Base-by-base conservation (phyloP, 2,888 invertebrate species). In the Netelia virgata region DNA sequence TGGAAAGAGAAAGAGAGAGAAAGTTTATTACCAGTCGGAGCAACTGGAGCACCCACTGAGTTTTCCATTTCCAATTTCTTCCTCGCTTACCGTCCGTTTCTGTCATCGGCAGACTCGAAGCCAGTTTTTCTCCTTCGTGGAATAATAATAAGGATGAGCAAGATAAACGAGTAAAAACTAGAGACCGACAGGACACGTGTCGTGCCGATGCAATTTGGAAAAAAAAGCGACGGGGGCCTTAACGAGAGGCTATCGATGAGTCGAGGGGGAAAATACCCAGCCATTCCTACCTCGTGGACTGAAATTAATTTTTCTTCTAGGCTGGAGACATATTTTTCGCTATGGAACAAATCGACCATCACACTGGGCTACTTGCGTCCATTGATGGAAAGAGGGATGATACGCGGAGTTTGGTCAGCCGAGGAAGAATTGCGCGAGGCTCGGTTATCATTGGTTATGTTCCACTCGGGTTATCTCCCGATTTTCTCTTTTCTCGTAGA, bases 381-480 rank as follows among this genome's bases (percentile, higher is more conserved):
- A 75, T 80, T 72, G 66, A 68, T 59, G 59, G 69, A 57, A 79
- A 59, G 64, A 63, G 23, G 69, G 50, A 36, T 41, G 16, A 50
- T 36, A 63, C 50, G 50, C 28, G 23, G 18, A 43, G 36, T 53
- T 43, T 43, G 63, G 20, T 23, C 16, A 28, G 53, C 64, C 74
- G 78, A 75, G 10, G 28, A 11, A 16, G 20, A 76, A 68, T 74
- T 36, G 36, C 66, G 43, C 57, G 43, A 10, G 53, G 61, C 9
- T 63, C 20, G 63, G 53, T 70, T 61, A 47, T 14, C 47, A 47
- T 47, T 47, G 47, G 47, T 11, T 10, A 47, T 47, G 72, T 70
- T 79, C 69, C 64, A 59, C 77, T 70, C 68, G 82, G 82, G 81
- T 83, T 77, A 82, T 87, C 86, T 85, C 85, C 87, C 16, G 59